These are phyloP conservation scores for Palythoa heliodiscus DNA, from an alignment of 92 coral and sea anemone genomes.

Conservation along the genomic window DNA sequence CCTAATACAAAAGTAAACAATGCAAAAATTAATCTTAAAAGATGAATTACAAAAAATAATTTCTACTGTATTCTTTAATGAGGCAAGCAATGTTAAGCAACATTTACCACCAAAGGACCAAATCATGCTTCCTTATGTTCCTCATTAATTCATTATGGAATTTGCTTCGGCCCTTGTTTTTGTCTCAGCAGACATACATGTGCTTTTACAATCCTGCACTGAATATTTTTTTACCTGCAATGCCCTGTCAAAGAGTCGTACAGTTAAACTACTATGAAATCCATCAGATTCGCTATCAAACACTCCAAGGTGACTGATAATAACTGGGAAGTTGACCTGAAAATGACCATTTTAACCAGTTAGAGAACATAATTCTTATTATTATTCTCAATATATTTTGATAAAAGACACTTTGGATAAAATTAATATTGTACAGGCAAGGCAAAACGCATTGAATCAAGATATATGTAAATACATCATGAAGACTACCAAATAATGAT, in stretches of 20 bases:
- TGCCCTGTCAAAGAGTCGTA: slow-evolving; percentile 78
- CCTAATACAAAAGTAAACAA: too few species aligned
- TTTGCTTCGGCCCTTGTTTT: neutral
- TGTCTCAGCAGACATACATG: too few species aligned
- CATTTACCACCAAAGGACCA: too few species aligned
- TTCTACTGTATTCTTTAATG: too few species aligned
- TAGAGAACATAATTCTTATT: neutral
- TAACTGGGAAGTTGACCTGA: slow-evolving; percentile 89
- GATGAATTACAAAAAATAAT: too few species aligned
- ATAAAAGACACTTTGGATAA: neutral
- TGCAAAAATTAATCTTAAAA: too few species aligned
- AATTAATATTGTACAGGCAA: too few species aligned
- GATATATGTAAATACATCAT: too few species aligned
- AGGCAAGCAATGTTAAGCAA: too few species aligned
- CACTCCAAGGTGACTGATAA: slow-evolving; percentile 87
- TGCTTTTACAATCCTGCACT: neutral
- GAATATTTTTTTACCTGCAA: slow-evolving; percentile 59
- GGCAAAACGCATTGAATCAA: too few species aligned
- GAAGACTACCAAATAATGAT: too few species aligned
- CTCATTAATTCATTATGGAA: neutral
- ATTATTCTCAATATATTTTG: neutral
- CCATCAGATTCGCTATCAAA: slow-evolving; percentile 89
- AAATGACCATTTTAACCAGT: neutral
- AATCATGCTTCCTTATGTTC: too few species aligned
- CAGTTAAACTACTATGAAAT: slow-evolving; percentile 53